phyloP scores from a whole-genome alignment of 2,888 invertebrate genomes.

The Acheta domesticus region DNA sequence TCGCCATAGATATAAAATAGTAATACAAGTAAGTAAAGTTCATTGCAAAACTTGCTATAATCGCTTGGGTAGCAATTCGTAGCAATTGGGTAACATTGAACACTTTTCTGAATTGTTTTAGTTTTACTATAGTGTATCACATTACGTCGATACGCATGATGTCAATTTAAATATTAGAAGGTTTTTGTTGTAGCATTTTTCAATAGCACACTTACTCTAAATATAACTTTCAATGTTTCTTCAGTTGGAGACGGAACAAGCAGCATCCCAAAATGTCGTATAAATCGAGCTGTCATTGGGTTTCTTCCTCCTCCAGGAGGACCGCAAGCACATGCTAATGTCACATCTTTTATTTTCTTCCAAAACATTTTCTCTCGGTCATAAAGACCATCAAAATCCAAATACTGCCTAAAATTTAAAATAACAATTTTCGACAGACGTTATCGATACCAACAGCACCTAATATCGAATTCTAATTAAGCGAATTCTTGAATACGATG shows the following conservation, averaged over 20 bases:
- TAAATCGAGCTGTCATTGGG: conserved; percentile 76
- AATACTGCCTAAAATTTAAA: conserved; percentile 57
- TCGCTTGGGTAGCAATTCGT: too few relatives aligned
- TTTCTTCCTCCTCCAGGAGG: conserved; percentile 90
- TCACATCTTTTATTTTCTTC: conserved; percentile 82
- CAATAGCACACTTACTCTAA: conserved; percentile 50
- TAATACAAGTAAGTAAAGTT: too few relatives aligned
- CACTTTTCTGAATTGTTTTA: too few relatives aligned
- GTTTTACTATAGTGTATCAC: too few relatives aligned
- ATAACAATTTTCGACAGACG: neutral
- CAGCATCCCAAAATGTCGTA: conserved; percentile 84
- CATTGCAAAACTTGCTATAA: too few relatives aligned
- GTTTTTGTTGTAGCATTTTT: too few relatives aligned
- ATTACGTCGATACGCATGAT: too few relatives aligned
- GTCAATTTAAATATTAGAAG: too few relatives aligned
- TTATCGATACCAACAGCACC: neutral
- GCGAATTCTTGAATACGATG: neutral
- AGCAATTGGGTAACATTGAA: too few relatives aligned
- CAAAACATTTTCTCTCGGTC: conserved; percentile 85
- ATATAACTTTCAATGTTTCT: conserved; percentile 72
- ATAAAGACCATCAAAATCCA: conserved; percentile 78
- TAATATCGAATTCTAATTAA: neutral
- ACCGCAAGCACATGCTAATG: conserved; percentile 78
- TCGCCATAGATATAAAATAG: too few relatives aligned
- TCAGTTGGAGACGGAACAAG: conserved; percentile 78